A percentile compares a stretch with the other conserved stretches of the same genome.
Conservation (phyloP, 1,140 invertebrate species). For the Orchestia grillus region DNA sequence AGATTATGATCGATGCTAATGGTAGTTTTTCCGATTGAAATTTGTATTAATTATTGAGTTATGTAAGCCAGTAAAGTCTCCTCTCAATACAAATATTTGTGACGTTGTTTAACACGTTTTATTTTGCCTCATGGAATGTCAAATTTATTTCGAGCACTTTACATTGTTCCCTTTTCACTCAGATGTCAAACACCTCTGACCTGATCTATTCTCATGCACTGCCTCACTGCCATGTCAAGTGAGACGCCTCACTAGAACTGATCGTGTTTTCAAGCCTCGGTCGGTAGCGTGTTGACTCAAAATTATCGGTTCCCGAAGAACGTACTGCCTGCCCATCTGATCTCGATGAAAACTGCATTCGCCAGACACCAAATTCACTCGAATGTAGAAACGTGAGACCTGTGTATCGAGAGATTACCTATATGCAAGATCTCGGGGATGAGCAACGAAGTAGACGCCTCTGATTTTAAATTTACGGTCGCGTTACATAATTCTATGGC, state of each 20-base stretch:
- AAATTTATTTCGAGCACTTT: too few species aligned
- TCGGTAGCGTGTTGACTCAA: not conserved
- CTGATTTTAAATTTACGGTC: not conserved
- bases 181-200: too few species aligned
- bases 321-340: not conserved
- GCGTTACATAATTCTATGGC: not conserved
- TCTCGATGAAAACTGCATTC: not conserved
- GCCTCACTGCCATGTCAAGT: not conserved
- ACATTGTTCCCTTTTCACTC: not conserved
- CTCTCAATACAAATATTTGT: too few species aligned
- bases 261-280: constrained; percentile 2
- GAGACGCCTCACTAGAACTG: not conserved
- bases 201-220: not conserved
- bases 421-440: not conserved
- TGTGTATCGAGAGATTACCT: not conserved
- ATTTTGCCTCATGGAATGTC: too few species aligned
- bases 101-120: too few species aligned
- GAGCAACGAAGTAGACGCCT: not conserved
- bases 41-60: too few species aligned
- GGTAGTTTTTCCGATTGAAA: too few species aligned
- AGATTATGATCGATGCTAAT: too few species aligned
- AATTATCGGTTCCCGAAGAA: not conserved
- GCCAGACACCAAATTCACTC: not conserved
- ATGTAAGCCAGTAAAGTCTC: too few species aligned
- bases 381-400: not conserved